These are phyloP conservation scores for Notothenia coriiceps DNA, from an alignment of 2,113 vertebrate species.

Conservation along the genomic window DNA sequence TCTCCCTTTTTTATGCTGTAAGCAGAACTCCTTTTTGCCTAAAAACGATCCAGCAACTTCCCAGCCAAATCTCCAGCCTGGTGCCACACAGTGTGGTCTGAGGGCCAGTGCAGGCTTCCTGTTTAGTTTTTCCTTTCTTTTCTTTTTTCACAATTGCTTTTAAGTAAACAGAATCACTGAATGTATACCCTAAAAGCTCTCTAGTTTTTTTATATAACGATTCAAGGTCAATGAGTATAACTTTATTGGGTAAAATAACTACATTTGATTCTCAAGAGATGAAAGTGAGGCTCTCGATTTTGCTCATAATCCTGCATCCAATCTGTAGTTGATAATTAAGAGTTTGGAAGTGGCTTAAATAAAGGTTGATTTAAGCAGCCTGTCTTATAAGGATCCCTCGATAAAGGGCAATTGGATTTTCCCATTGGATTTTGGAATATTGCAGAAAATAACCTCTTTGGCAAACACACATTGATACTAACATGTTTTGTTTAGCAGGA, in stretches of 20 bases:
- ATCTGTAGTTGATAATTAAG: not conserved
- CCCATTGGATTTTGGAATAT: too few relatives aligned
- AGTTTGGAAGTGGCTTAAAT: not conserved
- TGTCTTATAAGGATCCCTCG: not conserved
- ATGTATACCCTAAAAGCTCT: not conserved
- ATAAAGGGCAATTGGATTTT: too few relatives aligned
- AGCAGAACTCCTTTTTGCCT: conserved; percentile 18
- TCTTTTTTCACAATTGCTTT: not conserved
- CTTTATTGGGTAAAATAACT: not conserved
- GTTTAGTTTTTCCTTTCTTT: not conserved
- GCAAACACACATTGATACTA: too few relatives aligned
- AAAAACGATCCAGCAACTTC: conserved; percentile 17
- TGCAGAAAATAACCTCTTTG: too few relatives aligned
- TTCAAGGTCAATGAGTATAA: not conserved
- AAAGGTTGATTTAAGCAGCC: not conserved
- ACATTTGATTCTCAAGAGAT: not conserved
- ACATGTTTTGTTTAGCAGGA: too few relatives aligned
- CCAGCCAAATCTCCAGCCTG: not conserved
- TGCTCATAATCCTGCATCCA: not conserved
- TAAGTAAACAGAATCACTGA: not conserved
- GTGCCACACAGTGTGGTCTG: not conserved
- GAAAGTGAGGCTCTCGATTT: not conserved
- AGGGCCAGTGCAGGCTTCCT: not conserved
- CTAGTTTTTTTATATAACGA: too few relatives aligned
- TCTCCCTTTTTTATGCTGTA: conserved; percentile 8